phyloP scores from a whole-genome alignment of 2,888 invertebrate genomes.

The Nyleta sp. region DNA sequence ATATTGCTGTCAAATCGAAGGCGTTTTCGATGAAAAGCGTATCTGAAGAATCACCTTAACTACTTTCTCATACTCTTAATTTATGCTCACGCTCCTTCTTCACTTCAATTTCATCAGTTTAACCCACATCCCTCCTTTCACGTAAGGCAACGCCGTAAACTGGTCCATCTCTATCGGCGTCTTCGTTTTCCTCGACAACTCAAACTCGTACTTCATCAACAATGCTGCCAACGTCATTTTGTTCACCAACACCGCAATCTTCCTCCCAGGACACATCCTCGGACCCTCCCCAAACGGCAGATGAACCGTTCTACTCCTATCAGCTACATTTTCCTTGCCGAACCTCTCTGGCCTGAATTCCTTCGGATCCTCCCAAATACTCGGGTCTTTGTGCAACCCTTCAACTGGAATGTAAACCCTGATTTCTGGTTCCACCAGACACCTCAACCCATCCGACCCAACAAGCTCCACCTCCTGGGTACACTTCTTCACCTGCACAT shows the following conservation, averaged over 20 bases:
- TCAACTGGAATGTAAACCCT: conserved; percentile 65
- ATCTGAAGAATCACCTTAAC: too few relatives aligned
- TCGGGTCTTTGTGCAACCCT: conserved; percentile 72
- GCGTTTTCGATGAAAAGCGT: too few relatives aligned
- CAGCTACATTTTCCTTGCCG: conserved; percentile 69
- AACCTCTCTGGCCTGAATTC: conserved; percentile 75
- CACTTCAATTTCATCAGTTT: conserved; percentile 56
- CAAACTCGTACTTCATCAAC: conserved; percentile 69
- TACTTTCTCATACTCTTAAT: too few relatives aligned
- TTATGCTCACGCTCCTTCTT: too few relatives aligned
- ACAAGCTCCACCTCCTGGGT: conserved; percentile 58
- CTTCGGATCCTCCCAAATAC: conserved; percentile 69
- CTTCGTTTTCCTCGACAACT: conserved; percentile 69
- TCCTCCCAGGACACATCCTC: conserved; percentile 74
- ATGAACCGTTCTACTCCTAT: conserved; percentile 65
- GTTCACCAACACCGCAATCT: conserved; percentile 69
- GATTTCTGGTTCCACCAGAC: conserved; percentile 63
- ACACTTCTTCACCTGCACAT: conserved; percentile 63
- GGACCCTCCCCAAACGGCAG: conserved; percentile 77
- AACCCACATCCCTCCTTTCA: conserved; percentile 68
- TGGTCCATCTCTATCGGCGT: conserved; percentile 65
- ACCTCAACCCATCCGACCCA: conserved; percentile 68
- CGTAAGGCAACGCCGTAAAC: conserved; percentile 19
- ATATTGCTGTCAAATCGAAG: too few relatives aligned
- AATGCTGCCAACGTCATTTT: conserved; percentile 69